phyloP scores from a whole-genome alignment of 2,888 invertebrate genomes.

The Nineta flava region DNA sequence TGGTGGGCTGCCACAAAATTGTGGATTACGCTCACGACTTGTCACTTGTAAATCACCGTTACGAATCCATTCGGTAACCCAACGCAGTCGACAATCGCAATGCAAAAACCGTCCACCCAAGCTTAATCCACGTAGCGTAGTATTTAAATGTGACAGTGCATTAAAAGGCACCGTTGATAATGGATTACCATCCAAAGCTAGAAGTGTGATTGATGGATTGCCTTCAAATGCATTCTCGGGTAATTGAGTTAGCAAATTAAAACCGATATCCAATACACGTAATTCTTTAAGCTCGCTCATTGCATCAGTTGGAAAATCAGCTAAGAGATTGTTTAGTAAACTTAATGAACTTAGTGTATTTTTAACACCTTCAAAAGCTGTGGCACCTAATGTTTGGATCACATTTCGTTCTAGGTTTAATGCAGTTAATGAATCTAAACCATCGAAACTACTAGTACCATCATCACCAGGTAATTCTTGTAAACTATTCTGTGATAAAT shows the following conservation, averaged over 20 bases:
- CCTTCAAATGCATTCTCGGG: conserved; percentile 65
- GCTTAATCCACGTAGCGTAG: conserved; percentile 69
- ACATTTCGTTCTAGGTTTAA: conserved; percentile 79
- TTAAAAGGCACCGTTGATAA: conserved; percentile 66
- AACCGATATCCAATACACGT: conserved; percentile 80
- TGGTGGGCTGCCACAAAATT: conserved; percentile 77
- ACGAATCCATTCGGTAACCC: conserved; percentile 84
- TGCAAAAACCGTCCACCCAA: conserved; percentile 76
- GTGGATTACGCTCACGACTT: conserved; percentile 79
- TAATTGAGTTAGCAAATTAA: conserved; percentile 70
- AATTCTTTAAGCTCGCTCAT: conserved; percentile 62
- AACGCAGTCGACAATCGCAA: conserved; percentile 74
- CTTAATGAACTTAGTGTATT: conserved; percentile 76
- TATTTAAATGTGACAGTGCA: conserved; percentile 63
- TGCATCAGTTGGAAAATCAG: conserved; percentile 73
- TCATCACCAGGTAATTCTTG: conserved; percentile 60
- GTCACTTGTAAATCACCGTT: conserved; percentile 81
- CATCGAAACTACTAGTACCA: conserved; percentile 53
- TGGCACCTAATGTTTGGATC: conserved; percentile 57
- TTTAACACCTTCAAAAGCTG: conserved; percentile 65
- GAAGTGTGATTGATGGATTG: conserved; percentile 68
- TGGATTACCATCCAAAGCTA: conserved; percentile 85
- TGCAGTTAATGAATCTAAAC: conserved; percentile 67
- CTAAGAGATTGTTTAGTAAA: conserved; percentile 72
- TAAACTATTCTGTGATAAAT: conserved; percentile 77